Evolutionary conservation across 2,888 invertebrate species (phyloP).

Genomic region (Plagiodera versicolora): DNA sequence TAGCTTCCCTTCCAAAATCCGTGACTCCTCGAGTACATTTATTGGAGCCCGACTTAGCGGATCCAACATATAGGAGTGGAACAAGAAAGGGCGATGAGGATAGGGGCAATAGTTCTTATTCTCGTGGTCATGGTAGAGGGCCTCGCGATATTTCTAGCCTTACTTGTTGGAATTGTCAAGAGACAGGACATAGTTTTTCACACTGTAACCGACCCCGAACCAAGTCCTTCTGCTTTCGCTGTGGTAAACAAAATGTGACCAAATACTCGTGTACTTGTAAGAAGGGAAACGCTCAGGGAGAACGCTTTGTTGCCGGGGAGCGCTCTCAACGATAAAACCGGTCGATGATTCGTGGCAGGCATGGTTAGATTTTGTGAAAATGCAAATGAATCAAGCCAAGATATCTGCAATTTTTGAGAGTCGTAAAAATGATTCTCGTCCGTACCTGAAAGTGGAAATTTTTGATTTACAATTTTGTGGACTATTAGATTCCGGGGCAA

Average conservation of each 20-base stretch:
- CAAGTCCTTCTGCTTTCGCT: not conserved
- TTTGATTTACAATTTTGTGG: slow-evolving; percentile 12
- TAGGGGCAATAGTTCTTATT: too few relatives aligned
- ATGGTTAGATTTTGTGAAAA: slow-evolving; percentile 14
- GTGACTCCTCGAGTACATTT: not conserved
- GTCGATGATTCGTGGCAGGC: slow-evolving; percentile 13
- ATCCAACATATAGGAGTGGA: not conserved
- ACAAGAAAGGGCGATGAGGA: too few relatives aligned
- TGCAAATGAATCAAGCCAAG: not conserved
- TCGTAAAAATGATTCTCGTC: slow-evolving; percentile 13
- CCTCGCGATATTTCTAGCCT: not conserved
- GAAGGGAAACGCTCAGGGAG: not conserved
- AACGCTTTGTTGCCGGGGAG: not conserved
- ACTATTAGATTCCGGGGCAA: slow-evolving; percentile 13
- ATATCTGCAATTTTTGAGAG: slow-evolving; percentile 4
- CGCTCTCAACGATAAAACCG: slow-evolving; percentile 7
- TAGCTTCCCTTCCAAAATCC: not conserved
- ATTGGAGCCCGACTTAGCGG: not conserved
- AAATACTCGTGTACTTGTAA: not conserved
- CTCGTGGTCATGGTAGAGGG: not conserved
- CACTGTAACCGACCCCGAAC: not conserved
- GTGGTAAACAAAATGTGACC: not conserved
- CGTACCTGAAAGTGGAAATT: slow-evolving; percentile 17
- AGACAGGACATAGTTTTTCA: not conserved
- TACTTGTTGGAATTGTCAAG: not conserved